Conservation (phyloP, 2,888 invertebrate species). For the Drosophila parthenogenetica region DNA sequence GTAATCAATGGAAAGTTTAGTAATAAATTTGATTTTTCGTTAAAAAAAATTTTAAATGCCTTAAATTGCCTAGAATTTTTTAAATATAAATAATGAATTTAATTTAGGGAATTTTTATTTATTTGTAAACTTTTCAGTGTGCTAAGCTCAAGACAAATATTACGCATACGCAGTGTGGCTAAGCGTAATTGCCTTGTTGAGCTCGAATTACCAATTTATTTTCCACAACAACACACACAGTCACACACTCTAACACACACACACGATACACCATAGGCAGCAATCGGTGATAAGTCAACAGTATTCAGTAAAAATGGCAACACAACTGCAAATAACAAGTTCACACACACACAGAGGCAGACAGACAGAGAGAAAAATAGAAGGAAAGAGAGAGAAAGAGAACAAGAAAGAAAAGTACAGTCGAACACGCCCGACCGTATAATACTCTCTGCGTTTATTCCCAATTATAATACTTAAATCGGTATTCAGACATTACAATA, state of each 20-base stretch:
- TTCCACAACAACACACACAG: conserved; percentile 19
- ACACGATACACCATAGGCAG: conserved; percentile 35
- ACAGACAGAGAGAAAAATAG: background rate
- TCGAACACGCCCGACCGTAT: no score
- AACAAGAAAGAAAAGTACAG: no score
- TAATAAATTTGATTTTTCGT: no score
- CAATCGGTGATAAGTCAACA: conserved; percentile 37
- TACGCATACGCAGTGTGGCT: conserved; percentile 33
- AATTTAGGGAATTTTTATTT: background rate
- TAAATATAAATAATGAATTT: background rate
- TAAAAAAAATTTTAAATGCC: no score
- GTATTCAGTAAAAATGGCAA: conserved; percentile 37
- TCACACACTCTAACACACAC: background rate
- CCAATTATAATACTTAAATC: no score
- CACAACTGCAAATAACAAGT: conserved; percentile 12
- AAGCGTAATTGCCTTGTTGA: conserved; percentile 48
- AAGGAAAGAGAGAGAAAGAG: background rate
- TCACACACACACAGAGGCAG: background rate
- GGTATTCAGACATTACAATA: no score
- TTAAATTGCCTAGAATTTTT: no score
- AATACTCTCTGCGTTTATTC: no score
- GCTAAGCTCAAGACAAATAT: conserved; percentile 9
- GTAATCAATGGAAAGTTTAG: no score
- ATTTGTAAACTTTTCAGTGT: background rate
- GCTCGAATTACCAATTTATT: conserved; percentile 52